These are phyloP conservation scores for Scaptomyza reducta DNA, from an alignment of 2,888 invertebrate species.

Conservation along the genomic window DNA sequence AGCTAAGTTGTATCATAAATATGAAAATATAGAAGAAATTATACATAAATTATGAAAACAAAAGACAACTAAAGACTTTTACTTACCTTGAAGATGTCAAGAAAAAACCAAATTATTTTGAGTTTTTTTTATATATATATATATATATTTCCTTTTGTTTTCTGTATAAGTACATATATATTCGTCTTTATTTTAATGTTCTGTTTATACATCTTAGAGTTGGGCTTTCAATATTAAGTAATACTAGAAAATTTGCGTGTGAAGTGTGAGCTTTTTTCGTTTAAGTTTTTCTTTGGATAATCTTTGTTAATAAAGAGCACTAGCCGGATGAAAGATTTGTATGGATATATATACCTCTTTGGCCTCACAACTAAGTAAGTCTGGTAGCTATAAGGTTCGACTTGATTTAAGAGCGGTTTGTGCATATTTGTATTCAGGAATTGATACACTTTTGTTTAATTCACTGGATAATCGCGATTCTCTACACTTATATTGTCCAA, in stretches of 20 bases:
- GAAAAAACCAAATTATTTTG: neutral
- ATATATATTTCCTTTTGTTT: slow-evolving; percentile 38
- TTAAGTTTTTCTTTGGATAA: slow-evolving; percentile 25
- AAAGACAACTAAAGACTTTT: slow-evolving; percentile 26
- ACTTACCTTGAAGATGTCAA: slow-evolving; percentile 8
- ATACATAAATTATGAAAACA: slow-evolving; percentile 69
- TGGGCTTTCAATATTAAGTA: slow-evolving; percentile 50
- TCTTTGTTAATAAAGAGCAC: slow-evolving; percentile 12
- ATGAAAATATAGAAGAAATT: slow-evolving; percentile 80
- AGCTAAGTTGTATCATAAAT: slow-evolving; percentile 78
- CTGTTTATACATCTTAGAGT: slow-evolving; percentile 63
- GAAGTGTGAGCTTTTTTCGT: slow-evolving; percentile 26
- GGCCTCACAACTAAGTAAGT: slow-evolving; percentile 42
- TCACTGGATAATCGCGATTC: slow-evolving; percentile 28
- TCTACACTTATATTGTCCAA: slow-evolving; percentile 58
- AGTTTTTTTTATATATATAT: slow-evolving; percentile 9
- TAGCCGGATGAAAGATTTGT: slow-evolving; percentile 26
- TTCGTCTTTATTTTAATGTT: slow-evolving; percentile 39
- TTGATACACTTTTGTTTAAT: neutral
- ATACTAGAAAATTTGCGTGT: slow-evolving; percentile 60
- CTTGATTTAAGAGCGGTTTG: slow-evolving; percentile 27
- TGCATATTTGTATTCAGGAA: slow-evolving; percentile 24
- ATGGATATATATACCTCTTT: slow-evolving; percentile 43
- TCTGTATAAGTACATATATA: slow-evolving; percentile 55
- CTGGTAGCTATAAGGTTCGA: slow-evolving; percentile 10